These are phyloP conservation scores for Diploptera punctata DNA, from an alignment of 2,888 invertebrate genomes.

Conservation along the genomic window DNA sequence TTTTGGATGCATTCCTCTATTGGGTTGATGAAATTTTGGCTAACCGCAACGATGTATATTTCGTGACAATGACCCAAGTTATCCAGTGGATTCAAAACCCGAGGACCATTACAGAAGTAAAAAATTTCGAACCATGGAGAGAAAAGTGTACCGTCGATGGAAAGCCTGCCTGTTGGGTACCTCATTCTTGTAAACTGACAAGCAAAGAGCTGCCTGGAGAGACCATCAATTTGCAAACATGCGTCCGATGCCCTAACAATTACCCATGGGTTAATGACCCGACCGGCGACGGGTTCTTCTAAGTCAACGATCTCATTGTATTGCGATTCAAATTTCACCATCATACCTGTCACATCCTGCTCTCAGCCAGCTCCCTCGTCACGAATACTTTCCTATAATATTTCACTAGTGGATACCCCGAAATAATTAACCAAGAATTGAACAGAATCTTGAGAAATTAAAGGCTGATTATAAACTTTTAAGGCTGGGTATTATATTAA, in stretches of 20 bases:
- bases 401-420: slow-evolving; percentile 4
- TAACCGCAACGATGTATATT: slow-evolving; percentile 90
- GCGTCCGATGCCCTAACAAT: slow-evolving; percentile 91
- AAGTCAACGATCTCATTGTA: slow-evolving; percentile 57
- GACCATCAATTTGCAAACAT: slow-evolving; percentile 92
- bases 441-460: background rate
- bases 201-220: slow-evolving; percentile 94
- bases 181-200: slow-evolving; percentile 88
- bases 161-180: slow-evolving; percentile 83
- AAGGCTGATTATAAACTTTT: background rate
- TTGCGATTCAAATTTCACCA: background rate
- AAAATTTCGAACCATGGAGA: slow-evolving; percentile 94
- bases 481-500: background rate
- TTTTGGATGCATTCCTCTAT: slow-evolving; percentile 88
- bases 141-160: slow-evolving; percentile 93
- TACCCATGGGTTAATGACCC: slow-evolving; percentile 96
- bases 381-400: background rate
- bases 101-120: slow-evolving; percentile 80
- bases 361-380: background rate
- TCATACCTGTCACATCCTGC: slow-evolving; percentile 5
- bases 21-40: slow-evolving; percentile 90
- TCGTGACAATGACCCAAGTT: slow-evolving; percentile 95
- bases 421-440: slow-evolving; percentile 7
- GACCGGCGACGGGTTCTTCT: slow-evolving; percentile 88
- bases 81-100: slow-evolving; percentile 97